Conservation (phyloP, 2,888 invertebrate species). For the Apomyelois bistriatella region DNA sequence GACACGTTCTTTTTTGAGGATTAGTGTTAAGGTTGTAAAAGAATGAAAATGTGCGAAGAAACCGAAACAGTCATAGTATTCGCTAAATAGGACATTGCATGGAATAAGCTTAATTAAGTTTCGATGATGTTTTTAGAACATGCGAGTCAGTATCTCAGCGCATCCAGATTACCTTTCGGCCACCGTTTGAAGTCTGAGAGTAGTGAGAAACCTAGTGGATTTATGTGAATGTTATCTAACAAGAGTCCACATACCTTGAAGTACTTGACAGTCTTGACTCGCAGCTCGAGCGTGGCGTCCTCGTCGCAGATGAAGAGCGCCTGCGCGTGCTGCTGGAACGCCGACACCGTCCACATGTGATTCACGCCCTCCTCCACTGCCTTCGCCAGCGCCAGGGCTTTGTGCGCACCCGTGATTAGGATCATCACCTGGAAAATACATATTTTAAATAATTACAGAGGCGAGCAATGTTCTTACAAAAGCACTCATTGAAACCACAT, state of each 20-base stretch:
- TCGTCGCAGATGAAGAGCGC: constrained; percentile 98
- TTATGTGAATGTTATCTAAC: background rate
- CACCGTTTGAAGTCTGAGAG: too few relatives aligned
- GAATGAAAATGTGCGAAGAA: too few relatives aligned
- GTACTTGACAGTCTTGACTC: constrained; percentile 99
- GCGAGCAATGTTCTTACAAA: too few relatives aligned
- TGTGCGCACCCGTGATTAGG: constrained; percentile 97
- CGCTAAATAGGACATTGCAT: too few relatives aligned
- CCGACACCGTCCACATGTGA: constrained; percentile 99
- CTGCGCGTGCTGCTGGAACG: constrained; percentile 97
- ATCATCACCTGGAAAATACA: constrained; percentile 89
- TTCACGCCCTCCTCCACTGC: constrained; percentile 99
- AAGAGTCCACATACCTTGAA: constrained; percentile 86
- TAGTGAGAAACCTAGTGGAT: too few relatives aligned
- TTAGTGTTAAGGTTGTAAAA: too few relatives aligned
- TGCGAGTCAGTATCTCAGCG: too few relatives aligned
- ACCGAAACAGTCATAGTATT: too few relatives aligned
- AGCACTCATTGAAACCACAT: too few relatives aligned
- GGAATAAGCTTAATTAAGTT: too few relatives aligned
- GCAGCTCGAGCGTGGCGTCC: constrained; percentile 96
- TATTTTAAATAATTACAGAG: background rate
- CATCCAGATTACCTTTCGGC: too few relatives aligned
- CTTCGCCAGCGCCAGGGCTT: constrained; percentile 97
- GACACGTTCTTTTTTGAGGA: background rate
- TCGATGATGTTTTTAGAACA: too few relatives aligned